Evolutionary conservation across 2,797 vertebrate species (phyloP).

Genomic region (Rhabdophis nuchalis): DNA sequence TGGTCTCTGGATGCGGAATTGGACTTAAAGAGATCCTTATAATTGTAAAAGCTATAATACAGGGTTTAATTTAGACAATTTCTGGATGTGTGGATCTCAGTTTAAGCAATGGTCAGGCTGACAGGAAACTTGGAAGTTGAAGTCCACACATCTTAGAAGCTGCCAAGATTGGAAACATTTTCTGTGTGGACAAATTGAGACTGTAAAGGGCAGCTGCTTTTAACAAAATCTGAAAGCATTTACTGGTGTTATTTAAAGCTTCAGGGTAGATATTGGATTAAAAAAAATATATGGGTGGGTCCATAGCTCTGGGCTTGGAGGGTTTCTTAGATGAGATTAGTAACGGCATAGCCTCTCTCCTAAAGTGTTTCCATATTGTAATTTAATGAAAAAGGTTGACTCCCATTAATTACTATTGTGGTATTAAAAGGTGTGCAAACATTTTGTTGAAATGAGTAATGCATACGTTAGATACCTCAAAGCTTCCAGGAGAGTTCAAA

Average conservation of each 20-base stretch:
- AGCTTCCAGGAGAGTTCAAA: not conserved
- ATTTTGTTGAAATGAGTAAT: not conserved
- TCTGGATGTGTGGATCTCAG: not conserved
- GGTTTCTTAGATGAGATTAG: not conserved
- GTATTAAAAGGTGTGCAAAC: not conserved
- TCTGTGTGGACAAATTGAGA: not conserved
- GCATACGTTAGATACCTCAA: not conserved
- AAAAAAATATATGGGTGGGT: not conserved
- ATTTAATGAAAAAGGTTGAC: not conserved
- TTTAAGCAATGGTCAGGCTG: not conserved
- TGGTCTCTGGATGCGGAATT: not conserved
- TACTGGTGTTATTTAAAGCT: conserved; percentile 6
- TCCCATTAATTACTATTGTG: not conserved
- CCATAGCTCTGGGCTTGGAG: not conserved
- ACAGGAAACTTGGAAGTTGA: not conserved
- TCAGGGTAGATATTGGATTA: not conserved
- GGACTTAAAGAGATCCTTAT: not conserved
- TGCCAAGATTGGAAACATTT: not conserved
- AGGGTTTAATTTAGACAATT: not conserved
- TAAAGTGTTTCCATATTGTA: not conserved
- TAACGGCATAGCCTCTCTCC: not conserved
- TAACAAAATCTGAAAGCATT: not conserved
- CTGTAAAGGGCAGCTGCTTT: not conserved
- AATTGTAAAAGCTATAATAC: not conserved
- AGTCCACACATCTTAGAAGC: not conserved